Evolutionary conservation across 2,888 invertebrate species (phyloP), one percentile per base, ranked within the genome.

Genomic region (Drosophila infuscata): DNA sequence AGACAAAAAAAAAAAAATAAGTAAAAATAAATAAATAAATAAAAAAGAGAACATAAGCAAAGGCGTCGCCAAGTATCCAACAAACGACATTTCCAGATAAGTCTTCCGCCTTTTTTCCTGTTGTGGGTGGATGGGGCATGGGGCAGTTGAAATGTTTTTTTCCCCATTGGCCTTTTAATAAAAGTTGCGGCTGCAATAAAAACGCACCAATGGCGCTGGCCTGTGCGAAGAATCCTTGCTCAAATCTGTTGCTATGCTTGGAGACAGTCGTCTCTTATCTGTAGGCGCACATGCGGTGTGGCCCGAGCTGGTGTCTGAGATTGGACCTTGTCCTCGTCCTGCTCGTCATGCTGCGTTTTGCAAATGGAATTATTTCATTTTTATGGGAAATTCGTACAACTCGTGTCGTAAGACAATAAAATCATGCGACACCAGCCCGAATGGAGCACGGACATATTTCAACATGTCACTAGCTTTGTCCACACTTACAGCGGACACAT

Each of bases 181-280:
- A 86, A 88, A 86, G 80, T 86, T 86, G 85, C 80, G 85, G 87
- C 82, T 78, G 84, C 85, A 87, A 86, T 85, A 88, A 88, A 82
- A 85, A 68, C 69, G 59, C 63, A 65, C 60, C 65, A 57, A 56
- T 54, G 30, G n/a, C 75, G 51, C 68, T 64, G 67, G 54, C 59
- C 67, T 54, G 65, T 17, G 41, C 35, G 1, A 43, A 29, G 43
- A 43, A 43, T 43, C 43, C 53, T 36, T 66, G 66, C 9, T 30
- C 38, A 75, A 79, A 86, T 83, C 85, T 88, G 79, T 86, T 85
- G 83, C 81, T 83, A 43, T 62, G 64, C 25, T 61, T 38, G 41
- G 60, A 57, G 64, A n/a, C 30, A 51, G 57, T 33, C 52, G 20
- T 48, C 62, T 76, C 83, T 88, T 85, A 88, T 85, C 85, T 83